Evolutionary conservation across 2,888 invertebrate genomes (phyloP), one percentile per base, ranked within the genome.

Genomic region (Protonemura montana): DNA sequence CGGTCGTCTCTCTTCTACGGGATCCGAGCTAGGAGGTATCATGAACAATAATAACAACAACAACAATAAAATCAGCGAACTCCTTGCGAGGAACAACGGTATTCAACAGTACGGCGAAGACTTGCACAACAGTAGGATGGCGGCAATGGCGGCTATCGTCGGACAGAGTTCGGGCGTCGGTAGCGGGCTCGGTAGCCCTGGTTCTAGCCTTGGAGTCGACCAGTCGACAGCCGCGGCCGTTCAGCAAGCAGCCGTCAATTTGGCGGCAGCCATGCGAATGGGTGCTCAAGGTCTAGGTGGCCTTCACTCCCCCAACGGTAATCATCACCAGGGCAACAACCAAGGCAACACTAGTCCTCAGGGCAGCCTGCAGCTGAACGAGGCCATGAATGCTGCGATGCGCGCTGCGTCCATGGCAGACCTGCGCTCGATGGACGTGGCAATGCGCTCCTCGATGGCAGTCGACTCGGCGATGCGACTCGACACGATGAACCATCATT

Each of bases 171-270:
- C 87, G 0, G 88, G 88, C 21, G 86, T 87, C 42, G 85, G 87
- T 91, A 77, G 91, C 91, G 35, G 92, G 92, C 16, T 93, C 93
- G 3, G 95, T 94, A n/a, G 94, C 94, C 7, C 95, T 94, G 90
- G 95, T 95, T 21, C 95, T 95, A 21, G 95, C 95, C 76, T 87
- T 6, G 88, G 88, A 10, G 87, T 88, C n/a, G 87, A 87, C 78
- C 86, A 80, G 59, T 90, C 92, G 42, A 91, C 92, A 25, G 92
- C 93, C 6, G 93, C 93, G 0, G 95, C 95, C 10, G 95, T 95
- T 2, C 95, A 95, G 90, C 95, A 95, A 7, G 95, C 95, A 2
- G 95, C 95, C 16, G 95, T 95, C 0, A 96, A 95, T 90, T 92
- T 96, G 87, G 96, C 96, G 6, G 95, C 95, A 84, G 96, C 95